phyloP scores from a whole-genome alignment of 1,140 invertebrate species.

The Eupeodes corollae region DNA sequence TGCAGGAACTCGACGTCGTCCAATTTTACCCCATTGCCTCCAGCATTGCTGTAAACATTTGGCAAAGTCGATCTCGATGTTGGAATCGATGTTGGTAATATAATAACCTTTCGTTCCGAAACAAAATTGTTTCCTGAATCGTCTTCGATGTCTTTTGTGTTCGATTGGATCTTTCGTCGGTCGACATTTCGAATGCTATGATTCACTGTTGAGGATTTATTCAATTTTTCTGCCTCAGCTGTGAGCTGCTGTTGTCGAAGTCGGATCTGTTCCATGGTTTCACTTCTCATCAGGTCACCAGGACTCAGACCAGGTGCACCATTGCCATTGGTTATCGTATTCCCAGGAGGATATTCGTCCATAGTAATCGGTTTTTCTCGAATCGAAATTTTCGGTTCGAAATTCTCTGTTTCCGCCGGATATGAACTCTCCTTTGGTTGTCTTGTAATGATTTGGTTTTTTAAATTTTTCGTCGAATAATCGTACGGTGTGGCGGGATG shows the following conservation, averaged over 20 bases:
- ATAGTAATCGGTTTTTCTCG: conserved; percentile 1
- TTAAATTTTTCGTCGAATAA: conserved; percentile 20
- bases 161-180: conserved; percentile 34
- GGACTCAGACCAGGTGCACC: not conserved
- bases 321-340: not conserved
- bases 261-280: not conserved
- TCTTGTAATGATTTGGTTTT: conserved; percentile 23
- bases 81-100: conserved; percentile 29
- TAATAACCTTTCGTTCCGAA: conserved; percentile 17
- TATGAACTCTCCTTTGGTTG: not conserved
- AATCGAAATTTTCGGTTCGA: conserved; percentile 2
- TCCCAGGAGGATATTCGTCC: not conserved
- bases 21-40: conserved; percentile 30
- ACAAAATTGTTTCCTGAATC: conserved; percentile 36
- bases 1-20: conserved; percentile 33
- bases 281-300: not conserved
- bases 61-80: conserved; percentile 29
- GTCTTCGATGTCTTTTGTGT: conserved; percentile 36
- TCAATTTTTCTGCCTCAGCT: not conserved
- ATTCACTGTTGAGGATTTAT: conserved; percentile 8
- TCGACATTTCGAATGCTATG: conserved; percentile 26
- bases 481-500: conserved; percentile 11
- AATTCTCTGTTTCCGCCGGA: not conserved
- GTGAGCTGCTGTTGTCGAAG: not conserved
- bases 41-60: conserved; percentile 35